Percentiles rank a stretch among this genome's conserved stretches.
These are phyloP conservation scores for Hyperoplus lanceolatus DNA, from an alignment of 2,797 vertebrate genomes.

Conservation along the genomic window DNA sequence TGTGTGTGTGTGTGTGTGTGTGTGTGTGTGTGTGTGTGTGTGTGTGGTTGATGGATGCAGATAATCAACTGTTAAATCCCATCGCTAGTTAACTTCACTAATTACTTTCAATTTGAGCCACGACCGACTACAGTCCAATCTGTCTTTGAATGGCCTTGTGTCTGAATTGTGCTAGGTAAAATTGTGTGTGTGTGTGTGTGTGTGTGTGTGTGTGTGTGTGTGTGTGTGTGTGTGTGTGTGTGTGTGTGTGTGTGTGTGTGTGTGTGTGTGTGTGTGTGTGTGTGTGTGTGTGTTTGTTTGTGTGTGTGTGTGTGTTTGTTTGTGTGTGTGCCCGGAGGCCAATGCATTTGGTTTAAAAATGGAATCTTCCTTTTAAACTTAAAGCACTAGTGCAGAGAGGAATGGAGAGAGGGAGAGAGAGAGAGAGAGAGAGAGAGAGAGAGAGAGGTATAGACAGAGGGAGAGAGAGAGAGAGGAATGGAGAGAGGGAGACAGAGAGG, in stretches of 20 bases:
- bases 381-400: slow-evolving; percentile 42
- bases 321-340: slow-evolving; percentile 65
- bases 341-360: slow-evolving; percentile 50
- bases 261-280: slow-evolving; percentile 19
- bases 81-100: neutral
- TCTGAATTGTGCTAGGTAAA: too few relatives aligned
- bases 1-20: slow-evolving; percentile 56
- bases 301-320: slow-evolving; percentile 54
- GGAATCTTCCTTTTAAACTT: slow-evolving; percentile 53
- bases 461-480: neutral
- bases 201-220: slow-evolving; percentile 19
- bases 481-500: too few relatives aligned
- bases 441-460: slow-evolving; percentile 37
- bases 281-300: slow-evolving; percentile 35
- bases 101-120: neutral
- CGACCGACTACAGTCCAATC: too few relatives aligned
- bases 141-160: too few relatives aligned
- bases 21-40: slow-evolving; percentile 51
- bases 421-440: slow-evolving; percentile 12
- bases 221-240: slow-evolving; percentile 6
- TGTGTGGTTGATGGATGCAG: slow-evolving; percentile 1
- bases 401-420: slow-evolving; percentile 19
- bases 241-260: slow-evolving; percentile 11
- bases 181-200: slow-evolving; percentile 16
- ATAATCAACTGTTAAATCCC: slow-evolving; percentile 8